Evolutionary conservation across 1,140 invertebrate species (phyloP), one percentile per base, ranked within the genome.

Genomic region (Choristoneura fumiferana): DNA sequence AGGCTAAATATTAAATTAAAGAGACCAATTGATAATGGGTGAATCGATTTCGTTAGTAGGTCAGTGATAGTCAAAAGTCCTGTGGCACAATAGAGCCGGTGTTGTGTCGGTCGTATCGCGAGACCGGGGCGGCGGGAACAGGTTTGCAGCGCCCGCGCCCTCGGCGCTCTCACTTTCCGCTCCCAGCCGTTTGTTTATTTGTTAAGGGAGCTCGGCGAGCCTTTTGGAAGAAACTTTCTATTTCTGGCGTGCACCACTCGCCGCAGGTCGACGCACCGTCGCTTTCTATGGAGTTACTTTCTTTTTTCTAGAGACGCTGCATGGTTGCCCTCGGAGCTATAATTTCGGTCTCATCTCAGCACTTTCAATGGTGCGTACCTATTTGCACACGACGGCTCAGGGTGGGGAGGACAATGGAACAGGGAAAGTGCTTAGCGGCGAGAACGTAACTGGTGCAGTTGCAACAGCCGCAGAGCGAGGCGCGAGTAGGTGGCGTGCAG

Each of bases 211-310:
- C 75, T 58, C 67, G 62, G 13, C 39, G 64, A 57, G 75, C 75
- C 68, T 87, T 81, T 82, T 70, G 75, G 76, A 81, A 65, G 76
- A 60, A 76, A 85, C 84, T 87, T 87, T 87, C 84, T 87, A 87
- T 87, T 87, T 87, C 84, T 81, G 82, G 69, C 76, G 69, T 29
- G 63, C 67, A 76, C 69, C 76, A 74, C 69, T 78, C 74, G 71
- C 69, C 57, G 66, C 81, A 74, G 78, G 81, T 84, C 78, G 78
- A 81, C 69, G 81, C 58, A 65, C 71, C 60, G 67, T 79, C 78
- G 78, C 82, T 85, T 85, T 85, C 82, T 81, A 85, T 74, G 71
- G 66, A 65, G 71, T 79, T 80, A 85, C 82, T 85, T 85, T 85
- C 81, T 81, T 86, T 82, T 81, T 80, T 79, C 56, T 76, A 79